A percentile compares a stretch with the other conserved stretches of the same genome.
These are phyloP conservation scores for Yasuhikotakia modesta DNA, from an alignment of 2,797 vertebrate genomes.

Conservation along the genomic window DNA sequence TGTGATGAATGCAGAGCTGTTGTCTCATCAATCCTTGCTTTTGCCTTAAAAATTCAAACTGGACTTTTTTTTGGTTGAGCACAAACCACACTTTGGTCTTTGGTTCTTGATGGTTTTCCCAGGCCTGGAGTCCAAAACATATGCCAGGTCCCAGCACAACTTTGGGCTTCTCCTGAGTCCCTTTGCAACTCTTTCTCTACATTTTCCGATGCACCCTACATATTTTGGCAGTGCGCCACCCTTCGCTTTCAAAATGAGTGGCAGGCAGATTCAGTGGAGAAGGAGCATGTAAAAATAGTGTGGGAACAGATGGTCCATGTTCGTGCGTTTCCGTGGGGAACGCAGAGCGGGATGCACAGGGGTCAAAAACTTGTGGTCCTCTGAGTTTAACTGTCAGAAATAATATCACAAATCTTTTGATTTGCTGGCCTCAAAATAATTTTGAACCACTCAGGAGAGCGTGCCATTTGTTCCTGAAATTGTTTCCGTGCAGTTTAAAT, in stretches of 20 bases:
- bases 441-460: slow-evolving; percentile 24
- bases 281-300: slow-evolving; percentile 63
- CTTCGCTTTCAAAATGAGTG: slow-evolving; percentile 62
- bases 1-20: not conserved
- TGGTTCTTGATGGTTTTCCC: slow-evolving; percentile 74
- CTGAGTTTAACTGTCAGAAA: slow-evolving; percentile 42
- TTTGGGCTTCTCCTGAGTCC: slow-evolving; percentile 58
- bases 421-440: slow-evolving; percentile 29
- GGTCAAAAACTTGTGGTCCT: slow-evolving; percentile 51
- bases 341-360: slow-evolving; percentile 55
- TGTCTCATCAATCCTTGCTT: slow-evolving; percentile 56
- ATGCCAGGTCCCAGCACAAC: slow-evolving; percentile 66
- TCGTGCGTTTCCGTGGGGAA: slow-evolving; percentile 60
- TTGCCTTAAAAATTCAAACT: slow-evolving; percentile 58
- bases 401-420: slow-evolving; percentile 47
- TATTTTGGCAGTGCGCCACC: slow-evolving; percentile 64
- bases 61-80: slow-evolving; percentile 47
- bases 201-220: slow-evolving; percentile 72
- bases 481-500: slow-evolving; percentile 40
- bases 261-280: slow-evolving; percentile 53
- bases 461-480: slow-evolving; percentile 2
- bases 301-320: slow-evolving; percentile 69
- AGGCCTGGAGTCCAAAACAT: slow-evolving; percentile 62
- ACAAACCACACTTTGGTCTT: slow-evolving; percentile 69
- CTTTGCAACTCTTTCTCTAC: slow-evolving; percentile 58